Evolutionary conservation across 2,797 vertebrate genomes (phyloP), one percentile per base, ranked within the genome.

Genomic region (Bufotes viridis): DNA sequence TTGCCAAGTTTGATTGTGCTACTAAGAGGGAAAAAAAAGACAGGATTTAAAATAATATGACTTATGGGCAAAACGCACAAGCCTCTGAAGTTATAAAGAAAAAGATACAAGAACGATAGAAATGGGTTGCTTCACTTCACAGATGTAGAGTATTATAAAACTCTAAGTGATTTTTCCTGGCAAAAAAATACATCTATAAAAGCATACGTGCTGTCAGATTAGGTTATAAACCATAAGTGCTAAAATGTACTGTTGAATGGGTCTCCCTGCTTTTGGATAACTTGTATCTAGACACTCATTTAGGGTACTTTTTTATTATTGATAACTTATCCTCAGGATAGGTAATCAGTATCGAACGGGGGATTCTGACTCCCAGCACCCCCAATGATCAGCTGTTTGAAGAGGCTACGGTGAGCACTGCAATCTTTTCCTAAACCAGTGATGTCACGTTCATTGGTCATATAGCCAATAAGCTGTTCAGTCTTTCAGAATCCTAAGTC

Each of bases 1-100:
- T 85, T 89, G 83, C 83, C 87, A 89, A 89, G 78, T 85, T 85
- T 82, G 83, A 85, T 81, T 85, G 79, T 85, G 67, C 60, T 81
- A 55, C 78, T 85, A 55, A 84, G 72, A 72, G 20, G 57, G 29
- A 34, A 49, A 76, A 82, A 76, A 85, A 85, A 63, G 49, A 76
- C 42, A 81, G 65, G 84, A 34, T 86, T 81, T 89, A 55, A 81
- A 81, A 75, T 81, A 81, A 82, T 65, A 81, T 81, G 57, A 89
- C 69, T 85, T 65, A 74, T 67, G 78, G 61, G 82, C 34, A 84
- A 88, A 88, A 53, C 18, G 3, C 6, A 81, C 55, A 85, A 63
- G 78, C 78, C 24, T 70, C 65, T 67, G 78, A 67, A 69, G 29
- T 76, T 81, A 75, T 51, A 85, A 74, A 65, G 20, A 7, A 75